Conservation (phyloP, 2,113 vertebrate species). For the Fukomys damarensis region DNA sequence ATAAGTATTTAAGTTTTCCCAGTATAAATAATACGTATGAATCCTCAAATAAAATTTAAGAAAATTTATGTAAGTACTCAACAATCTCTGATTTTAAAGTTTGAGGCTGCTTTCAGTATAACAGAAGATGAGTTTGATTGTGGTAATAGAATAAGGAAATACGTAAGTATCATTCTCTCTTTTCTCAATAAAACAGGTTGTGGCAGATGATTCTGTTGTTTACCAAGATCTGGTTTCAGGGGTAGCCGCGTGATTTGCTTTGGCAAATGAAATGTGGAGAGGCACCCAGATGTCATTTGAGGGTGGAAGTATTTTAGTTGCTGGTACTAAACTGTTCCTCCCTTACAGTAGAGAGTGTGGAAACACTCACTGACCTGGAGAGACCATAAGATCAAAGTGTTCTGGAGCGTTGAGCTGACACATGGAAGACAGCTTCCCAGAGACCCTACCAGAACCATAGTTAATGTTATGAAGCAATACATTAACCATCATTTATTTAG, state of each 20-base stretch:
- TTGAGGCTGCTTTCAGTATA: background rate
- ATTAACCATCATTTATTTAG: background rate
- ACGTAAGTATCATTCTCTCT: background rate
- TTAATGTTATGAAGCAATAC: slow-evolving; percentile 43
- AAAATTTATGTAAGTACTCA: slow-evolving; percentile 30
- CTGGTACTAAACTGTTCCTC: background rate
- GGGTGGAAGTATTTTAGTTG: background rate
- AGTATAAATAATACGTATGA: slow-evolving; percentile 22
- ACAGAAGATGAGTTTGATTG: slow-evolving; percentile 10
- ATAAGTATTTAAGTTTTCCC: background rate
- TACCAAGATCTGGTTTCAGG: background rate
- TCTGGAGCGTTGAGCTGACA: background rate
- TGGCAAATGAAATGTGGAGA: background rate
- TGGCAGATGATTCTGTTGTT: background rate
- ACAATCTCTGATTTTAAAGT: slow-evolving; percentile 38
- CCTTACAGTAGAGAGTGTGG: background rate
- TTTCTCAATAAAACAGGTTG: slow-evolving; percentile 37
- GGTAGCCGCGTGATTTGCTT: slow-evolving; percentile 13
- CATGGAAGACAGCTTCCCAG: background rate
- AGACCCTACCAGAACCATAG: background rate
- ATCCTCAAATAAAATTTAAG: background rate
- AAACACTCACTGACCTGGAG: background rate
- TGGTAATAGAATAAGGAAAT: background rate
- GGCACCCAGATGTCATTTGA: background rate
- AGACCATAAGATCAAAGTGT: background rate